Base-by-base conservation (phyloP, 1,140 invertebrate genomes). In the Drosophila kurseongensis region DNA sequence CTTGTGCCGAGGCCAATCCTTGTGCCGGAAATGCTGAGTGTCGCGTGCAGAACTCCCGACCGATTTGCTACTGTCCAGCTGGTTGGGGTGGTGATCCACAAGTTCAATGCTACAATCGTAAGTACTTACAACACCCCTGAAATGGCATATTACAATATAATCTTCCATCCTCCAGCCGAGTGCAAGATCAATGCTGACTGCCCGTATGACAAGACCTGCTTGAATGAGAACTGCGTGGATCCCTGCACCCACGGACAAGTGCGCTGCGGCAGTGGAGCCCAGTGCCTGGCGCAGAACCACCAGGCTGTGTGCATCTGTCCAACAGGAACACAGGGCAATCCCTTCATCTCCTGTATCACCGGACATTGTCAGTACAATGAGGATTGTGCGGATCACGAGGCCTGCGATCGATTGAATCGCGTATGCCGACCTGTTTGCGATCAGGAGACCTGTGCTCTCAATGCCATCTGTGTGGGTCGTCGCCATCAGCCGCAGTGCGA, bases 41-140 rank as follows among this genome's bases (percentile, higher is more conserved):
- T 81, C 93, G 95, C 13, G 95, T 96, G 0, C 93, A 93, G 18
- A 93, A 95, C 72, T 96, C 97, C 86, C 94, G 96, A 78, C 96
- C 97, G 5, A 95, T 95, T 9, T 98, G 97, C 86, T 94, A 94
- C 71, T 98, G 97, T 92, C 96, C 96, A 27, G 94, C 95, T 47
- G 96, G 96, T 44, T 97, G 96, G 93, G 96, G 96, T 54, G 97
- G 97, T 75, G 96, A 98, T 93, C 97, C 97, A 36, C 95, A 97
- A 92, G 91, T 95, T 7, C 94, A 95, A 78, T 98, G 97, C 82
- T 97, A 96, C 92, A 97, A 96, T 94, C 96, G 97, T 97, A 95
- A 95, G 95, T 94, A 6, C 7, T 9, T 13, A 0, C 0, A 7
- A 14, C 1, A 4, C 4, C 4, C 7, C 18, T 5, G 8, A 13